Percentiles rank a stretch among this genome's conserved stretches.
These are phyloP conservation scores for Rhizoglyphus robini DNA, from an alignment of 1,140 invertebrate genomes.

Conservation along the genomic window DNA sequence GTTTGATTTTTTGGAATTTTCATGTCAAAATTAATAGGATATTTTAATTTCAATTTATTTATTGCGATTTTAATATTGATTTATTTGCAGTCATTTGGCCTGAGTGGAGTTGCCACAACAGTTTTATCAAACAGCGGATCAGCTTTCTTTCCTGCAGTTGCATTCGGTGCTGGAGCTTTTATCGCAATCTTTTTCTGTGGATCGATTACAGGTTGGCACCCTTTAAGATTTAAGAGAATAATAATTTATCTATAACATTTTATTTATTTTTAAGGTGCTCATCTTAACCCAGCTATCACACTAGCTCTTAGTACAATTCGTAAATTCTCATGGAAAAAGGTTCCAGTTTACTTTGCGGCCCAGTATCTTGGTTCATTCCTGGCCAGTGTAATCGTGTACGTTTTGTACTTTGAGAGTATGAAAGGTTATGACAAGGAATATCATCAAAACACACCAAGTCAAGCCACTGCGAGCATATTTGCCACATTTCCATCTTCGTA, in stretches of 20 bases:
- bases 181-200: background rate
- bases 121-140: background rate
- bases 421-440: constrained; percentile 37
- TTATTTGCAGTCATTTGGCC: constrained; percentile 16
- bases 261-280: constrained; percentile 34
- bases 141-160: background rate
- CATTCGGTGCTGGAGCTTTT: constrained; percentile 8
- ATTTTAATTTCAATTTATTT: too few species aligned
- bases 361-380: constrained; percentile 40
- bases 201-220: constrained; percentile 13
- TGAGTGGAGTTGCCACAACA: background rate
- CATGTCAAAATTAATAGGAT: too few species aligned
- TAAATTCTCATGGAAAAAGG: constrained; percentile 35
- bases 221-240: background rate
- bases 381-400: constrained; percentile 23
- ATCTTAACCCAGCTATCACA: constrained; percentile 44
- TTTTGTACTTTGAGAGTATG: constrained; percentile 33
- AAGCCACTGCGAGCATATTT: constrained; percentile 43
- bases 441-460: too few species aligned
- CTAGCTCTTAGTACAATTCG: constrained; percentile 37
- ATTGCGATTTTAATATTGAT: too few species aligned
- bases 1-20: too few species aligned
- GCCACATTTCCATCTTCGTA: constrained; percentile 42
- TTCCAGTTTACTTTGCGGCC: constrained; percentile 38
- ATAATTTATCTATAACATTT: background rate